These are phyloP conservation scores for Colostygia pectinataria DNA, from an alignment of 2,888 invertebrate species.

Conservation along the genomic window DNA sequence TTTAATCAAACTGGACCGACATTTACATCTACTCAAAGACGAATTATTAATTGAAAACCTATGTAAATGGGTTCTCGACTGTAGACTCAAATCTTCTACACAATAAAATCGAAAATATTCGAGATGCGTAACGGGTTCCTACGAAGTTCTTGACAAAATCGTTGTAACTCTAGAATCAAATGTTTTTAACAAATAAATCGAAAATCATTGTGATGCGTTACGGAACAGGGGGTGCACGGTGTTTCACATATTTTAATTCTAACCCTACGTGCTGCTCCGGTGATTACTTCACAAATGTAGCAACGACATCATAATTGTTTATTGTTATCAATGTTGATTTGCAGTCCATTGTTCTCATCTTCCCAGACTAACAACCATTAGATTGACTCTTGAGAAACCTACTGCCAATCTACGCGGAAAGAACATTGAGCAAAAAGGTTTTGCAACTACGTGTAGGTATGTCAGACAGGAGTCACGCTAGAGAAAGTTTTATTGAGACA, in stretches of 20 bases:
- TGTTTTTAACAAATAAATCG: too few relatives aligned
- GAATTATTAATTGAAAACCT: background rate
- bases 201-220: too few relatives aligned
- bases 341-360: constrained; percentile 27
- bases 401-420: constrained; percentile 27
- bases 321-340: constrained; percentile 30
- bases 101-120: too few relatives aligned
- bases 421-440: constrained; percentile 23
- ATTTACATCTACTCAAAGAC: background rate
- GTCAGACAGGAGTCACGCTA: constrained; percentile 24
- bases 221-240: too few relatives aligned
- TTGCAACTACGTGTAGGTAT: constrained; percentile 18
- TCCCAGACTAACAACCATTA: constrained; percentile 22
- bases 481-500: constrained; percentile 25
- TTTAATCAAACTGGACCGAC: constrained; percentile 3
- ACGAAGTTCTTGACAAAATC: too few relatives aligned
- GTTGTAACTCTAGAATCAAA: too few relatives aligned
- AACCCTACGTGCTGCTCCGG: too few relatives aligned
- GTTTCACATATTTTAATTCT: too few relatives aligned
- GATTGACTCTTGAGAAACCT: constrained; percentile 5
- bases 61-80: too few relatives aligned
- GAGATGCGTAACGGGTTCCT: too few relatives aligned
- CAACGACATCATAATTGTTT: constrained; percentile 27
- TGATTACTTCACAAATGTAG: constrained; percentile 17
- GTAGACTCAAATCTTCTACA: constrained; percentile 5